A percentile compares a stretch with the other conserved stretches of the same genome.
Conservation (phyloP, 1,140 invertebrate species). For the Steinernema feltiae region DNA sequence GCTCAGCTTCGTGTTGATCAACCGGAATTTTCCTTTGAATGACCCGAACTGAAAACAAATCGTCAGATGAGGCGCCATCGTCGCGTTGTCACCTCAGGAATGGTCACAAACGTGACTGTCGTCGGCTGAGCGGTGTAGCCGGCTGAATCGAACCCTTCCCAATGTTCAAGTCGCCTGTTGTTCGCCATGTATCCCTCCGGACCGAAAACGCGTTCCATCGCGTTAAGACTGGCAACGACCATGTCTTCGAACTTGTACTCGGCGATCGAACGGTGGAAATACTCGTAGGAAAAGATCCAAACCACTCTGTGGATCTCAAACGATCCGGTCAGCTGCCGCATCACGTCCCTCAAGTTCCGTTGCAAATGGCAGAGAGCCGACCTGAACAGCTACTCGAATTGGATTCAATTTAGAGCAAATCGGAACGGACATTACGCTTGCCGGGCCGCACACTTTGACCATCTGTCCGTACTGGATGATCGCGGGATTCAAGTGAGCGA, state of each 20-base stretch:
- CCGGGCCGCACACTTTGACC: background rate
- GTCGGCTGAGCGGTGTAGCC: background rate
- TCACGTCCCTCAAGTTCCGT: background rate
- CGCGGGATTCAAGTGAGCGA: background rate
- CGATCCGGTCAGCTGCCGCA: background rate
- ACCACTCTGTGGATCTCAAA: background rate
- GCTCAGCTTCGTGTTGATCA: no score
- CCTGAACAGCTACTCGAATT: background rate
- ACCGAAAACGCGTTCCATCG: no score
- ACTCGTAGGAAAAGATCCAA: slow-evolving; percentile 1
- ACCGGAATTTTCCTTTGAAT: background rate
- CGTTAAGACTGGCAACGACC: no score
- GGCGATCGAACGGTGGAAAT: background rate
- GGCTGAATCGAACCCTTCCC: background rate
- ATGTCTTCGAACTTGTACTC: background rate
- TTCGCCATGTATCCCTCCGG: background rate
- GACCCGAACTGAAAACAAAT: background rate
- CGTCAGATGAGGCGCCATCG: background rate
- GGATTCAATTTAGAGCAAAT: background rate
- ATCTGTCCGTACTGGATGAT: background rate
- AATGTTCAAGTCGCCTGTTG: background rate
- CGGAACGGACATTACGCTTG: background rate
- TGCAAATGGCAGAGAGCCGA: background rate
- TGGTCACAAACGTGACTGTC: background rate
- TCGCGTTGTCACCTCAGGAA: background rate